These are phyloP conservation scores for Drosophila mimetica DNA, from an alignment of 2,888 invertebrate species.

Conservation along the genomic window DNA sequence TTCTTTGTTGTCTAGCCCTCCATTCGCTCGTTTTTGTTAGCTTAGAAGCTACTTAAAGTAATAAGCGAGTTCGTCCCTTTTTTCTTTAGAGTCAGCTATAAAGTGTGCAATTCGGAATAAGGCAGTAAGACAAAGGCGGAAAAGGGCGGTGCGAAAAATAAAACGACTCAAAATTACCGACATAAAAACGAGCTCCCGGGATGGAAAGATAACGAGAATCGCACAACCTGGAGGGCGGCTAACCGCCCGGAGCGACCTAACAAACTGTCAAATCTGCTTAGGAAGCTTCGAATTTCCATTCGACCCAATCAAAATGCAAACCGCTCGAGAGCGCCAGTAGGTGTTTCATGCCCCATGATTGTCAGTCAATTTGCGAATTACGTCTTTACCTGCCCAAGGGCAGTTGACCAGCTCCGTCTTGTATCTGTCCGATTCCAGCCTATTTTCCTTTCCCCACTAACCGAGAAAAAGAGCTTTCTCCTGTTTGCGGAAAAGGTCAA, in stretches of 20 bases:
- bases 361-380: conserved; percentile 75
- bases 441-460: conserved; percentile 1
- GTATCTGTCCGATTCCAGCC: conserved; percentile 36
- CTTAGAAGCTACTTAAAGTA: conserved; percentile 48
- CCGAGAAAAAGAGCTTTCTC: background rate
- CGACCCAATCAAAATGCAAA: conserved; percentile 37
- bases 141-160: conserved; percentile 17
- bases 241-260: conserved; percentile 30
- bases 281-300: conserved; percentile 9
- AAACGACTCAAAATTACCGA: conserved; percentile 15
- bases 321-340: conserved; percentile 37
- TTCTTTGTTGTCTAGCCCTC: conserved; percentile 33
- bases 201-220: conserved; percentile 17
- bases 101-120: conserved; percentile 28
- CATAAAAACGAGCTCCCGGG: conserved; percentile 24
- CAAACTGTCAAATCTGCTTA: conserved; percentile 58
- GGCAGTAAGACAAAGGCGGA: conserved; percentile 24
- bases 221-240: background rate
- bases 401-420: conserved; percentile 27
- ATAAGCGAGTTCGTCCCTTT: conserved; percentile 23
- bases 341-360: conserved; percentile 57
- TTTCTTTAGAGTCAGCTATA: conserved; percentile 43
- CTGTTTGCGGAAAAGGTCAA: conserved; percentile 55
- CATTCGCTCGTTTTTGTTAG: conserved; percentile 9
- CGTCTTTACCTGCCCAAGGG: conserved; percentile 66